Percentiles rank a stretch among this genome's conserved stretches.
phyloP scores from a whole-genome alignment of 2,888 invertebrate genomes.

The Odontomyia ornata region DNA sequence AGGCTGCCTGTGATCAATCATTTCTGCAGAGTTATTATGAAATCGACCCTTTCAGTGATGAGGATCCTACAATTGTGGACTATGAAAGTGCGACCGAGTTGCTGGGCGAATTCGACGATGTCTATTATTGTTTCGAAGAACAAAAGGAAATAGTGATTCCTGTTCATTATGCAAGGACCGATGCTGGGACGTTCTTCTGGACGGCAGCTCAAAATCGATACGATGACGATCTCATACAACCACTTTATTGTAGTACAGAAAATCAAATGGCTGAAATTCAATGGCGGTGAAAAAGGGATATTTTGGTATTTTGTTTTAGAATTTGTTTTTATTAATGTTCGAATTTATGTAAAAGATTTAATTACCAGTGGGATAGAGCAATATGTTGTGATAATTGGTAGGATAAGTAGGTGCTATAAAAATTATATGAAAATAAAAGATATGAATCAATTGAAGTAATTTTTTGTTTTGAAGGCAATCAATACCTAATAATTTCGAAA shows the following conservation, averaged over 20 bases:
- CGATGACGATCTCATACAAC: constrained; percentile 58
- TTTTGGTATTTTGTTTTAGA: neutral
- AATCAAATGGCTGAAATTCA: constrained; percentile 50
- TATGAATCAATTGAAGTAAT: neutral
- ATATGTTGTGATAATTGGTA: constrained; percentile 19
- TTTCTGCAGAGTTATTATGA: constrained; percentile 52
- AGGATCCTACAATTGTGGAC: constrained; percentile 34
- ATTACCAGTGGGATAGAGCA: neutral
- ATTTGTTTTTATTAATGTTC: neutral
- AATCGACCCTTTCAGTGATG: constrained; percentile 52
- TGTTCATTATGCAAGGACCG: constrained; percentile 78
- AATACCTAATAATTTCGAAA: too few relatives aligned
- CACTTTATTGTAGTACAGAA: constrained; percentile 51
- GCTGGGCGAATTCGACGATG: constrained; percentile 22
- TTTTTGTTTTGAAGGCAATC: neutral
- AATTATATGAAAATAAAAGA: neutral
- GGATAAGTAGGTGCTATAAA: neutral
- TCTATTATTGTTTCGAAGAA: constrained; percentile 26
- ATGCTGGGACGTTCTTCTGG: constrained; percentile 81
- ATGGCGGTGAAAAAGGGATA: constrained; percentile 27
- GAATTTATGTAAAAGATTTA: neutral
- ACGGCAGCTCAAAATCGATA: constrained; percentile 64
- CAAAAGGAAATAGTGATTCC: constrained; percentile 61
- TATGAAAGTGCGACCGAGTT: neutral
- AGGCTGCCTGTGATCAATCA: constrained; percentile 52